Conservation (phyloP, 2,113 vertebrate species). For the Alectura lathami region DNA sequence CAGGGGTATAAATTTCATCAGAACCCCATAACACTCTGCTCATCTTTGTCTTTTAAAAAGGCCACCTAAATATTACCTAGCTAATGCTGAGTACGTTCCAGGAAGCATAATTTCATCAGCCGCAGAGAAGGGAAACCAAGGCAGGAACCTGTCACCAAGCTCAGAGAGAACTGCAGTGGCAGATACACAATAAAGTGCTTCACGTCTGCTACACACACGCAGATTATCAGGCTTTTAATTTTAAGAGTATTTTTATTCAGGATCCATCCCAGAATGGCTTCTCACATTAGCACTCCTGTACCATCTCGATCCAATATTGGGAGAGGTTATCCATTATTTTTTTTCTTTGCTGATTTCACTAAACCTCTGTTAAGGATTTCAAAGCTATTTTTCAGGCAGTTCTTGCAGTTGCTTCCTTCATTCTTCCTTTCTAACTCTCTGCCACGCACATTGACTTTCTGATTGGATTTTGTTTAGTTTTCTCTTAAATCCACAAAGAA, state of each 20-base stretch:
- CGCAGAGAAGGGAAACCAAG: background rate
- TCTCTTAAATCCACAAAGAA: background rate
- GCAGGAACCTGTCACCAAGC: background rate
- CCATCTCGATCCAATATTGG: too few relatives aligned
- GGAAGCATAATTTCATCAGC: background rate
- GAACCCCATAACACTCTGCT: background rate
- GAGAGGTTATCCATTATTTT: too few relatives aligned
- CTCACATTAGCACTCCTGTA: background rate
- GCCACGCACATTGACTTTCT: background rate
- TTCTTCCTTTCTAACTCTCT: background rate
- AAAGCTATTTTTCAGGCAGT: background rate
- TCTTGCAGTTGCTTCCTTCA: background rate
- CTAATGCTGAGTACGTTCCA: background rate
- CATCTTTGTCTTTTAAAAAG: background rate
- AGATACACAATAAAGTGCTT: background rate
- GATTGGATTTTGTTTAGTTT: background rate
- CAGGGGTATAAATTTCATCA: background rate
- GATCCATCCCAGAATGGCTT: background rate
- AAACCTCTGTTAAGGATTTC: background rate
- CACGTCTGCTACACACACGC: background rate
- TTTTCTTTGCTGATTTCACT: background rate
- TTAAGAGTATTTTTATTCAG: background rate
- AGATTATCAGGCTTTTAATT: background rate
- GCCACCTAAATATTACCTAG: too few relatives aligned
- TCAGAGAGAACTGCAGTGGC: background rate